Base-by-base conservation (phyloP, 1,140 invertebrate species). In the Aphelenchoides fujianensis region DNA sequence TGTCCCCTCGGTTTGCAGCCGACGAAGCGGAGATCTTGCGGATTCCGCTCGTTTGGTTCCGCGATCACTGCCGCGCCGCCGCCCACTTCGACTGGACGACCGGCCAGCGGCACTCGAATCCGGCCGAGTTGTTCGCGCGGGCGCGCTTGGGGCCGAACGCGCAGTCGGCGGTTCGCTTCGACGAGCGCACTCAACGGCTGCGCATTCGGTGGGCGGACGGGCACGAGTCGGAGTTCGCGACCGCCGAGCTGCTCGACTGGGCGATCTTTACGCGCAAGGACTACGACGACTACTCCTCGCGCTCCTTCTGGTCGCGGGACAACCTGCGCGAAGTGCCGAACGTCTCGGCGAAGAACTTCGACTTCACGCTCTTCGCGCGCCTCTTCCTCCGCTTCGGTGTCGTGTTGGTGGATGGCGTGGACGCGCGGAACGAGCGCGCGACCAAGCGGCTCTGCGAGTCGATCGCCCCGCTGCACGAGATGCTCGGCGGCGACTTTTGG, bases 401-500 rank as follows among this genome's bases (percentile, higher is more conserved):
- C 5, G 81, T 79, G 36, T 53, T 69, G 1, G 66, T 82, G 5
- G 68, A 53, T 12, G 81, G 74, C 5, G 79, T 82, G 1, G 79
- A 77, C 35, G n/a, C 68, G n/a, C 27, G 34, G 30, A 75, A 76
- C 19, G 74, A 72, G 7, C 66, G 74, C 31, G 76, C 76, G 27
- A 82, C 80, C 7, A 69, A 75, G 61, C 63, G 73, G 57, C 64
- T 82, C 1, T 83, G 81, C 54, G 36, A 74, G 32, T 31, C 34
- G 23, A 75, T 82, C 31, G 76, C 77, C 59, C 75, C 80, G 0
- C 66, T 81, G 30, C 77, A 81, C 59, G 72, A 72, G 28, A 82
- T 79, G 2, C 75, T 82, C 55, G 79, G 74, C 37, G 80, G 79
- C 2, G 74, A 79, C 16, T 82, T 82, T 64, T 83, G 81, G 80